Conservation (phyloP, 1,140 invertebrate genomes). For the Hydropsyche tenuis region DNA sequence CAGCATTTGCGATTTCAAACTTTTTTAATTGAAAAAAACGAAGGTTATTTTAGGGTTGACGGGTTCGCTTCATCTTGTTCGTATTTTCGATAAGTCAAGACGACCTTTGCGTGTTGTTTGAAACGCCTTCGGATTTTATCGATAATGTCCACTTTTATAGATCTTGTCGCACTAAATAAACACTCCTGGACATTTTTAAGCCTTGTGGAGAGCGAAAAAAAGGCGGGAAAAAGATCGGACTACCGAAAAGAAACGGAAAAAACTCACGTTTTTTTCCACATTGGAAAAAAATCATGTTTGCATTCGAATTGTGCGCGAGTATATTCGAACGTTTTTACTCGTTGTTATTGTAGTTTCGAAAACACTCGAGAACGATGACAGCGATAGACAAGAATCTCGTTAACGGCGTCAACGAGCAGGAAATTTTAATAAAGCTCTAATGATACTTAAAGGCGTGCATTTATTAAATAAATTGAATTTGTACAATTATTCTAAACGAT, state of each 20-base stretch:
- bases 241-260: too few species aligned
- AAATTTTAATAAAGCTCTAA: constrained; percentile 13
- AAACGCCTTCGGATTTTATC: neutral
- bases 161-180: constrained; percentile 9
- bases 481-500: too few species aligned
- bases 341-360: neutral
- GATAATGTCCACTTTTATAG: constrained; percentile 24
- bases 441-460: too few species aligned
- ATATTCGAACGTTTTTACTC: too few species aligned
- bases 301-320: too few species aligned
- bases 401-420: constrained; percentile 12
- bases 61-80: too few species aligned
- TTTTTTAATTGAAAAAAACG: too few species aligned
- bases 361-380: constrained; percentile 18
- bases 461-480: too few species aligned
- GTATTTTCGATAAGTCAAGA: neutral
- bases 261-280: too few species aligned
- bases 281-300: too few species aligned
- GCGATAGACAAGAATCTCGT: constrained; percentile 12
- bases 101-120: constrained; percentile 18
- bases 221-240: neutral
- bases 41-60: too few species aligned
- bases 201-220: neutral
- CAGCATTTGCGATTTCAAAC: too few species aligned
- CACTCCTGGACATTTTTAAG: neutral